A percentile compares a stretch with the other conserved stretches of the same genome.
Evolutionary conservation across 2,797 vertebrate genomes (phyloP).

Genomic region (Sebastes flavidus): DNA sequence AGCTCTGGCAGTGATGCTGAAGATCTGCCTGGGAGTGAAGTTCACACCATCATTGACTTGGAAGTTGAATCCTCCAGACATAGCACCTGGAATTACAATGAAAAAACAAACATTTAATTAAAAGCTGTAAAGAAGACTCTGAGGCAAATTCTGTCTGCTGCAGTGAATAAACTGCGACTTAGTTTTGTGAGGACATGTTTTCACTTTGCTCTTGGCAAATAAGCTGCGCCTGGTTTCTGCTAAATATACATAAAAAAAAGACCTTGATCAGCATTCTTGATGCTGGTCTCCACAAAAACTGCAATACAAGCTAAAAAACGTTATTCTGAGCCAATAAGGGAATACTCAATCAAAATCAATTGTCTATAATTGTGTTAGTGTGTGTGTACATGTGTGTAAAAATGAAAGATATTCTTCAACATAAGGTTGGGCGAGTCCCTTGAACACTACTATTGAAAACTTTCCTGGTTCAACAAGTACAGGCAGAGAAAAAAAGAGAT

Average conservation of each 20-base stretch:
- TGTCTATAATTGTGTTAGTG: background rate
- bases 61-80: conserved; percentile 92
- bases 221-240: background rate
- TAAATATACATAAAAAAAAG: conserved; percentile 1
- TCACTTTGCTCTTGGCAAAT: conserved; percentile 6
- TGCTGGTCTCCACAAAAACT: background rate
- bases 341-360: background rate
- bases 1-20: conserved; percentile 87
- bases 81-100: conserved; percentile 78
- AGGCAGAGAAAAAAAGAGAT: conserved; percentile 19
- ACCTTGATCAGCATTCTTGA: background rate
- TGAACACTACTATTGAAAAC: background rate
- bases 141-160: background rate
- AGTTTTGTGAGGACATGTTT: background rate
- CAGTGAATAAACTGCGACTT: background rate
- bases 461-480: conserved; percentile 9
- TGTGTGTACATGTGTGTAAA: background rate
- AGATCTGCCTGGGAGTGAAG: conserved; percentile 89
- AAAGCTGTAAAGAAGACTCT: background rate
- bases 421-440: background rate
- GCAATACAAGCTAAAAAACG: background rate
- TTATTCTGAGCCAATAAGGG: background rate
- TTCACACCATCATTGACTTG: conserved; percentile 93
- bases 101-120: background rate
- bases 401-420: background rate